Evolutionary conservation across 2,797 vertebrate species (phyloP).

Genomic region (Gorsachius magnificus): DNA sequence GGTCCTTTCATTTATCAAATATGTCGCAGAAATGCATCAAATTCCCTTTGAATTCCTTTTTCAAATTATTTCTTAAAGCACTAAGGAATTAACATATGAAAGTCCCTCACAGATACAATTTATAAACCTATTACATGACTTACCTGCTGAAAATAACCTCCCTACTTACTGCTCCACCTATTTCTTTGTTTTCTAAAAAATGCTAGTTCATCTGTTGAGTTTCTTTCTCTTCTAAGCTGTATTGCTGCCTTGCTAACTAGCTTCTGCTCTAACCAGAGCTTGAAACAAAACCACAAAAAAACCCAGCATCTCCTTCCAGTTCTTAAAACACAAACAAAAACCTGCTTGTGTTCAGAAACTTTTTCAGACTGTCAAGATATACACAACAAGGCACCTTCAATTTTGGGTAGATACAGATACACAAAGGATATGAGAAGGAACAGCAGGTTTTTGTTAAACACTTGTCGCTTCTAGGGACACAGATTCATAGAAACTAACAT

Average conservation of each 20-base stretch:
- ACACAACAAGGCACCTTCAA: neutral
- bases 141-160: neutral
- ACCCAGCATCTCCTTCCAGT: neutral
- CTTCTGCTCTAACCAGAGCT: neutral
- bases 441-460: neutral
- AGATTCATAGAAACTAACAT: neutral
- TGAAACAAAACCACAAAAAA: neutral
- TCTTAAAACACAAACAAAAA: conserved; percentile 3
- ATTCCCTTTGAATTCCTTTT: neutral
- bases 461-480: neutral
- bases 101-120: neutral
- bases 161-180: neutral
- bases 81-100: neutral
- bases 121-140: neutral
- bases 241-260: neutral
- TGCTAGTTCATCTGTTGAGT: neutral
- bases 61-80: neutral
- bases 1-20: neutral
- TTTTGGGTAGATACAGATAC: neutral
- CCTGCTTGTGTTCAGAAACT: neutral
- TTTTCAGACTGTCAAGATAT: neutral
- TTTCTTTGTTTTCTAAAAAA: conserved; percentile 15
- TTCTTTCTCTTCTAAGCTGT: neutral
- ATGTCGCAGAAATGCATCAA: neutral
- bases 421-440: neutral